Conservation (phyloP, 2,113 vertebrate species). For the Boulengeromyrus knoepffleri region DNA sequence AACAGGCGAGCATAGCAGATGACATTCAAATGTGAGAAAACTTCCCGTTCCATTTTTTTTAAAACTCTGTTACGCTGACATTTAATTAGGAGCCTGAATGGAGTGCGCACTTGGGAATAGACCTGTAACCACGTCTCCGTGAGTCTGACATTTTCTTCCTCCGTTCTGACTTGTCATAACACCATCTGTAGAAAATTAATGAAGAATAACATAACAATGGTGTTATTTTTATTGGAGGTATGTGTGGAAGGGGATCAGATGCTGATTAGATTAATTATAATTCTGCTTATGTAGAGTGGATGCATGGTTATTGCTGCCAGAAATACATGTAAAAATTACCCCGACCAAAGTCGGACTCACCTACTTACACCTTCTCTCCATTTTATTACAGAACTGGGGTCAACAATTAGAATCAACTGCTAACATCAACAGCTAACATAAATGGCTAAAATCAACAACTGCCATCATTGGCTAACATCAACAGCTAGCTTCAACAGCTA, state of each 20-base stretch:
- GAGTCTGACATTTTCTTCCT: slow-evolving; percentile 59
- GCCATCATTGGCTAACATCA: not conserved
- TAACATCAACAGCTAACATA: not conserved
- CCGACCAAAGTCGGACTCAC: not conserved
- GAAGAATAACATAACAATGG: slow-evolving; percentile 29
- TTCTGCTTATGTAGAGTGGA: not conserved
- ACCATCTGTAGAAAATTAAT: slow-evolving; percentile 30
- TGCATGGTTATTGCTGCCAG: no score
- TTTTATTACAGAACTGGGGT: not conserved
- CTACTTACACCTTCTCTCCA: not conserved
- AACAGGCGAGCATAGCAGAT: not conserved
- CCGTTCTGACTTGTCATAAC: slow-evolving; percentile 55
- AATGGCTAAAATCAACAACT: not conserved
- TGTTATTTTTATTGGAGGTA: slow-evolving; percentile 10
- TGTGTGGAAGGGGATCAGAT: not conserved
- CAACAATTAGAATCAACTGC: not conserved
- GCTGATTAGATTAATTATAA: not conserved
- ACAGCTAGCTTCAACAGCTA: not conserved
- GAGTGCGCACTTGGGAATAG: slow-evolving; percentile 53
- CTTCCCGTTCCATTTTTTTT: not conserved
- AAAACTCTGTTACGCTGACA: slow-evolving; percentile 46
- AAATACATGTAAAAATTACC: not conserved
- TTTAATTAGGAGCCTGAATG: slow-evolving; percentile 66
- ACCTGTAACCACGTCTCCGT: slow-evolving; percentile 42
- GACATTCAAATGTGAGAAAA: slow-evolving; percentile 13